Evolutionary conservation across 2,888 invertebrate genomes (phyloP), one percentile per base, ranked within the genome.

Genomic region (Andrena chrysosceles): DNA sequence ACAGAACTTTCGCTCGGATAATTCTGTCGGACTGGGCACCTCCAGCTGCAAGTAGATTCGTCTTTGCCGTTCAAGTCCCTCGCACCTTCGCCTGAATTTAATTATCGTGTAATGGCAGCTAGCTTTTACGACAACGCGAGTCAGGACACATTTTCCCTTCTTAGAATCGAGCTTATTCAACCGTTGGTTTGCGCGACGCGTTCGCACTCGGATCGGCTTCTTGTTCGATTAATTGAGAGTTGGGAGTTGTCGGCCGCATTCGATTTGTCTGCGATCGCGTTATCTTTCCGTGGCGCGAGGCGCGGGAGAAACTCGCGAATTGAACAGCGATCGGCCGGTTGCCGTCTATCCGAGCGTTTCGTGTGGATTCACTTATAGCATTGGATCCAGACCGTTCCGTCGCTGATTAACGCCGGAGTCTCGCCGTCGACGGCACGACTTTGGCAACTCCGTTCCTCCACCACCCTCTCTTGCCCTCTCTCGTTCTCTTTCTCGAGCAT

Each of bases 351-450:
- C 68, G 64, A 52, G 23, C 64, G 20, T 70, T 66, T 35, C 72
- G 42, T 8, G 35, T 16, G 67, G 68, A 77, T 81, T 81, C 71
- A 42, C 75, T 81, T 67, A 68, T 56, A 56, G 68, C 56, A 59
- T 20, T 23, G 35, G 70, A 70, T 81, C 56, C 31, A 10, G 2
- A 62, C 26, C 64, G 70, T 67, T 67, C 62, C 81, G 62, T 54
- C 56, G 54, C 71, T 68, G 82, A 83, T 83, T 83, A 83, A 83
- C 82, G 23, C 71, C 62, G 8, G 23, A 81, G 67, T 52, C 71
- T 52, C 67, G 56, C 20, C 81, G 81, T 54, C 52, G 72, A 49
- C 35, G 71, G 56, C 48, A 29, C 68, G 75, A 82, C 76, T 60
- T 78, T 64, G 77, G 63, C 75, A 76, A 84, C 77, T 80, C 72